Conservation (phyloP, 2,797 vertebrate genomes). For the Microchirus variegatus region DNA sequence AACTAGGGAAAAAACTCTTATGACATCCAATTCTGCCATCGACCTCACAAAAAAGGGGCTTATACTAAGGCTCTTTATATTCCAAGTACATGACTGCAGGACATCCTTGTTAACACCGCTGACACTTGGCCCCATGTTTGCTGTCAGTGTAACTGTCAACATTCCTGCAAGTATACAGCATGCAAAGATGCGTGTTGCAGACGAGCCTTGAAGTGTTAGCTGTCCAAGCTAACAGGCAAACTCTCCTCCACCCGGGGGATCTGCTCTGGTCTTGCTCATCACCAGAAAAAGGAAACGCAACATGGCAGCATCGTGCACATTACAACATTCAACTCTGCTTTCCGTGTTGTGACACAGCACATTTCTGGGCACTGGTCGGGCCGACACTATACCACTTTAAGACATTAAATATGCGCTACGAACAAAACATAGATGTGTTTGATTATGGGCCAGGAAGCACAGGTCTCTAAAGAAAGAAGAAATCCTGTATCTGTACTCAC, state of each 20-base stretch:
- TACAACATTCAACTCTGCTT: constrained; percentile 26
- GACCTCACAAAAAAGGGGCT: background rate
- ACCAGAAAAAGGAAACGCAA: constrained; percentile 58
- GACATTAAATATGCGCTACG: constrained; percentile 14
- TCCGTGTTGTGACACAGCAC: constrained; percentile 24
- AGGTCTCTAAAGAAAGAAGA: background rate
- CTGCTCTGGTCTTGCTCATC: constrained; percentile 64
- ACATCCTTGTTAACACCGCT: constrained; percentile 6
- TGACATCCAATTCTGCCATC: background rate
- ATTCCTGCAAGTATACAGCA: constrained; percentile 28
- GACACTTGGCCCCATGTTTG: constrained; percentile 28
- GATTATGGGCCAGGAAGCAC: background rate
- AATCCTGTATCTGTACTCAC: constrained; percentile 6
- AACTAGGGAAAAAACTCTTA: too few species aligned
- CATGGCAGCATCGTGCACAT: constrained; percentile 62
- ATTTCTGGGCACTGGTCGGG: constrained; percentile 15
- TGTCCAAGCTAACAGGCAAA: constrained; percentile 36
- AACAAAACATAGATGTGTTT: constrained; percentile 13
- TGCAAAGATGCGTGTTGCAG: constrained; percentile 12
- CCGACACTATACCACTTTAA: constrained; percentile 30
- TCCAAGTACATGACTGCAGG: background rate
- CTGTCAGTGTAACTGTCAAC: constrained; percentile 38
- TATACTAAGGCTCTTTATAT: background rate
- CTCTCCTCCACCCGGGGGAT: constrained; percentile 36
- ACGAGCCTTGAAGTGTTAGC: constrained; percentile 32